Evolutionary conservation across 2,888 invertebrate species (phyloP), one percentile per base, ranked within the genome.

Genomic region (Zaprionus bogoriensis): DNA sequence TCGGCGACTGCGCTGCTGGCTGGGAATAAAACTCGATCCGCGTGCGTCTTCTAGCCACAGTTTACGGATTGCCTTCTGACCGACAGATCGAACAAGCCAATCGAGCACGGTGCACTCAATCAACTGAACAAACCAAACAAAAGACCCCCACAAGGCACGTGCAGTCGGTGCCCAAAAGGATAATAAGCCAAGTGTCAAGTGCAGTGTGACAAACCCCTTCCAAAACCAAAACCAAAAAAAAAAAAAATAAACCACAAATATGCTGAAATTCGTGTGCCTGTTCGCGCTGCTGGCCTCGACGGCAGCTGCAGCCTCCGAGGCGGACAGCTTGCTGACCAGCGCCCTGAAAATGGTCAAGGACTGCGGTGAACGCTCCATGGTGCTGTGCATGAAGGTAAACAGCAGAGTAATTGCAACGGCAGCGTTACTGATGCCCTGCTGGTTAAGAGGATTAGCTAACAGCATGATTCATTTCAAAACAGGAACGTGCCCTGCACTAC

Each of bases 371-470:
- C 94, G 93, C 83, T 94, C 94, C 79, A 92, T 95, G 90, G 91
- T 93, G 68, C 89, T 94, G 81, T 95, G 95, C 92, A 92, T 95
- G 84, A 95, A 95, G 94, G 95, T 95, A 92, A 92, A 86, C 41
- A 7, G 25, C n/a, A 7, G 30, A 48, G 14, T 6, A 42, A 14
- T 4, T 23, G 23, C 23, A 25, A n/a, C 28, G 23, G 12, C 32
- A 48, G 17, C 47, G 12, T 7, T 38, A 17, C 9, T n/a, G 23
- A 2, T 3, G 5, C 25, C 5, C n/a, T n/a, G 10, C 9, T 45
- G 30, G 20, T 17, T 25, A 20, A 42, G 4, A 28, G 7, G 19
- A 50, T 52, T 62, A 44, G 38, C 38, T 57, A 63, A 67, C 17
- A 27, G 22, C 22, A 52, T 44, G 9, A 17, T 17, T 36, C 7